Evolutionary conservation across 2,113 vertebrate species (phyloP), one percentile per base, ranked within the genome.

Genomic region (Leucosticte australis): DNA sequence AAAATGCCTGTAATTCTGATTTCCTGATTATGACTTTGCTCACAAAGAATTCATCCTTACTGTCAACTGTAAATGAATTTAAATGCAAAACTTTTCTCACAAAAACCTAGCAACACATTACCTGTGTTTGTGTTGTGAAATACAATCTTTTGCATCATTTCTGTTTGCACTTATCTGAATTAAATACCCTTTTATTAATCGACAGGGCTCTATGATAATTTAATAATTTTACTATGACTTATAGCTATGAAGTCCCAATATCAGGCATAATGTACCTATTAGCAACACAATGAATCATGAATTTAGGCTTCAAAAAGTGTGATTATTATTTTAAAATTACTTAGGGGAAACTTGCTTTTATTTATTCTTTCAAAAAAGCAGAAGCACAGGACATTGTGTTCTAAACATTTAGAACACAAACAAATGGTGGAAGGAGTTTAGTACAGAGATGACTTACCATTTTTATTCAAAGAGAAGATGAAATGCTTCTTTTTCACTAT

Each of bases 381-480:
- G 62, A 80, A 86, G 77, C 37, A 82, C 23, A 49, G 21, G 47
- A 90, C n/a, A n/a, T n/a, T n/a, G n/a, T n/a, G n/a, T n/a, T n/a
- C 15, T 82, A 89, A 81, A 89, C 42, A 80, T 81, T 87, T 75
- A 92, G 47, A 95, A 94, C 31, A 93, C 35, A 92, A 92, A 87
- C 15, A 92, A 93, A 91, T 35, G 35, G 27, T 20, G 13, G 83
- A 96, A 87, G 21, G 44, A 96, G 93, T 95, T 92, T 52, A 77
- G 50, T 68, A 50, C 26, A 75, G 77, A 60, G n/a, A 64, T 91
- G 63, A 83, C 56, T 94, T 93, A 63, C 24, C 77, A 74, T 77
- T 96, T 78, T 89, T 74, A 90, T 87, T 88, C 55, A 87, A 95
- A 93, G 57, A 83, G 63, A 74, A 92, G 57, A 94, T 68, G 23